Percentiles rank a stretch among this genome's conserved stretches.
These are phyloP conservation scores for Neoascia interrupta DNA, from an alignment of 2,888 invertebrate species.

Conservation along the genomic window DNA sequence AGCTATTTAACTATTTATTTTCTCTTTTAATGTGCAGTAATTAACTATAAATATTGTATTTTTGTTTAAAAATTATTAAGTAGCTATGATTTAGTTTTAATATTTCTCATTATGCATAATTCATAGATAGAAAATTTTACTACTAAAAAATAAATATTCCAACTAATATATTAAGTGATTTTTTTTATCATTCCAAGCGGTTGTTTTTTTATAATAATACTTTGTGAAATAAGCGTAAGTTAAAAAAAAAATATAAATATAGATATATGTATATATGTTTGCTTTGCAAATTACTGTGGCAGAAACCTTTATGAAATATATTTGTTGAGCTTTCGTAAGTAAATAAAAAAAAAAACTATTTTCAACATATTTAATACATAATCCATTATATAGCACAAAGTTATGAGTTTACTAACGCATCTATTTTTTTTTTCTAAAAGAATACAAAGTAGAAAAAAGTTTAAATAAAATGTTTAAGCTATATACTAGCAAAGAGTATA, in stretches of 20 bases:
- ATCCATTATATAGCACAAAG: constrained; percentile 24
- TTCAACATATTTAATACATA: constrained; percentile 48
- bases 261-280: constrained; percentile 45
- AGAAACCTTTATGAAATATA: constrained; percentile 65
- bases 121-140: constrained; percentile 47
- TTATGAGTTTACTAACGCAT: no score
- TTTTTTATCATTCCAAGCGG: constrained; percentile 64
- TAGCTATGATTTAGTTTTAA: constrained; percentile 11
- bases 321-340: constrained; percentile 61
- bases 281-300: constrained; percentile 62
- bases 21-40: constrained; percentile 50
- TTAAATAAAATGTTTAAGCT: constrained; percentile 54
- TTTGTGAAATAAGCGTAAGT: constrained; percentile 66
- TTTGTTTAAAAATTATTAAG: constrained; percentile 21
- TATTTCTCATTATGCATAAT: constrained; percentile 51
- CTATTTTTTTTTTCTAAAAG: constrained; percentile 38
- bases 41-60: constrained; percentile 42
- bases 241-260: constrained; percentile 27
- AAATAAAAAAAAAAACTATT: constrained; percentile 37
- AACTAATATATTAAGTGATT: constrained; percentile 64
- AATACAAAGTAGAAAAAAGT: constrained; percentile 59
- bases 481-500: constrained; percentile 70
- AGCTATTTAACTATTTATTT: constrained; percentile 17
- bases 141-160: constrained; percentile 55
- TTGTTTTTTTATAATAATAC: constrained; percentile 52